phyloP scores from a whole-genome alignment of 2,113 vertebrate genomes.

The Ophthalmolycus amberensis region DNA sequence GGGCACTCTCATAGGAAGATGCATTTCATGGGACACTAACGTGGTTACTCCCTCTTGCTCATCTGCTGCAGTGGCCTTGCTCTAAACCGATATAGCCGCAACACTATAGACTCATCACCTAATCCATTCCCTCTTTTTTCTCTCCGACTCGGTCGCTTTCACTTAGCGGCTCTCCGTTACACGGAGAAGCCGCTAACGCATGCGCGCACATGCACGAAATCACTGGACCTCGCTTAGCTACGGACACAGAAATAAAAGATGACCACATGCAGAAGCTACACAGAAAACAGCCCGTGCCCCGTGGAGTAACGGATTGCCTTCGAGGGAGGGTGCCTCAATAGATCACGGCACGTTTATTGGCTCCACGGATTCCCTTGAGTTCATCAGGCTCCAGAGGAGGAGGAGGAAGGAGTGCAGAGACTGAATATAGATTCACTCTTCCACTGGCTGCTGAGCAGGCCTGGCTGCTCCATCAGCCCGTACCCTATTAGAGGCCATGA shows the following conservation, averaged over 20 bases:
- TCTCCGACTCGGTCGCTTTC: conserved; percentile 35
- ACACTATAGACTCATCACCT: conserved; percentile 40
- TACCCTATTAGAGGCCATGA: conserved; percentile 70
- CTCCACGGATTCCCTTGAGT: conserved; percentile 68
- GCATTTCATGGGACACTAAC: conserved; percentile 42
- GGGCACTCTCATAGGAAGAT: conserved; percentile 33
- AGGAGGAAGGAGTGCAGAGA: conserved; percentile 60
- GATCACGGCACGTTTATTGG: conserved; percentile 74
- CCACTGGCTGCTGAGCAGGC: conserved; percentile 67
- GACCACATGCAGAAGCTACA: conserved; percentile 18
- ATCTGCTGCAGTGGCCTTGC: conserved; percentile 44
- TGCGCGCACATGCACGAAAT: conserved; percentile 17
- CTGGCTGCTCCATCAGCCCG: conserved; percentile 58
- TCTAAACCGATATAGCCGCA: conserved; percentile 46
- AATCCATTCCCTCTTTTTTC: conserved; percentile 45
- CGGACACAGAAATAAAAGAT: conserved; percentile 22
- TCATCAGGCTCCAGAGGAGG: conserved; percentile 68
- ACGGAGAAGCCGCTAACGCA: conserved; percentile 15
- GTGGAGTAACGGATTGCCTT: conserved; percentile 57
- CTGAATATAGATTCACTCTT: conserved; percentile 75
- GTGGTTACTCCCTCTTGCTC: conserved; percentile 29
- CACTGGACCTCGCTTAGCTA: conserved; percentile 13
- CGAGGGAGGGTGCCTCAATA: conserved; percentile 53
- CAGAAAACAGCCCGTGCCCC: conserved; percentile 19
- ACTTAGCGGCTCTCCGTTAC: conserved; percentile 28